phyloP scores from a whole-genome alignment of 2,888 invertebrate species.

The Apodemia duryi region DNA sequence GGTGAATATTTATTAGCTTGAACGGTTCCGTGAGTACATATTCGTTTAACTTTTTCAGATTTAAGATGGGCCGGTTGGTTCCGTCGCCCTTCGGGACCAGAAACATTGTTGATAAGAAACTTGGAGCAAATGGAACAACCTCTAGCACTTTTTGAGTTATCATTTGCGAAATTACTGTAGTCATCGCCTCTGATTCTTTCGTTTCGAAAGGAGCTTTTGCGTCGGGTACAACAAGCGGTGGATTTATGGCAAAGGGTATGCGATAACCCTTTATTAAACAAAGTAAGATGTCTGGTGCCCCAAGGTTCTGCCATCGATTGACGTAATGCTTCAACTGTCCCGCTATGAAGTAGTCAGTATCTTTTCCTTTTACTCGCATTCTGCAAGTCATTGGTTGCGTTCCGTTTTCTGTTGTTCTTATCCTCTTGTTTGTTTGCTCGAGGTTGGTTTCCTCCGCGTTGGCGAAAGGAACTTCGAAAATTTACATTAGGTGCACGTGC shows the following conservation, averaged over 20 bases:
- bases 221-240: background rate
- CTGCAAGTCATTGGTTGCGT: background rate
- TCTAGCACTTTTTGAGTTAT: constrained; percentile 1
- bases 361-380: background rate
- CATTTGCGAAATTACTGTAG: background rate
- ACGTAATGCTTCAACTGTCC: background rate
- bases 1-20: background rate
- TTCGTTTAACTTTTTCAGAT: constrained; percentile 12
- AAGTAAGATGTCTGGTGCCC: background rate
- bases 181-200: constrained; percentile 14
- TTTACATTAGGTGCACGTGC: background rate
- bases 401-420: background rate
- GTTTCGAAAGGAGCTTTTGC: background rate
- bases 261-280: background rate
- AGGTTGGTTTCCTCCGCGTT: background rate
- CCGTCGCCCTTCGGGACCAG: constrained; percentile 22
- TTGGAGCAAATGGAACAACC: constrained; percentile 1
- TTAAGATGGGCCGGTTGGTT: constrained; percentile 18
- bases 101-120: constrained; percentile 17
- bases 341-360: constrained; percentile 16
- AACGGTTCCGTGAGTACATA: background rate
- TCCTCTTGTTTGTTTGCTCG: background rate
- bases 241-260: constrained; percentile 9
- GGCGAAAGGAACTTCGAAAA: background rate
- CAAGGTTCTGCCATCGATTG: constrained; percentile 5